Base-by-base conservation (phyloP, 2,888 invertebrate species). In the Stratiomys singularior region DNA sequence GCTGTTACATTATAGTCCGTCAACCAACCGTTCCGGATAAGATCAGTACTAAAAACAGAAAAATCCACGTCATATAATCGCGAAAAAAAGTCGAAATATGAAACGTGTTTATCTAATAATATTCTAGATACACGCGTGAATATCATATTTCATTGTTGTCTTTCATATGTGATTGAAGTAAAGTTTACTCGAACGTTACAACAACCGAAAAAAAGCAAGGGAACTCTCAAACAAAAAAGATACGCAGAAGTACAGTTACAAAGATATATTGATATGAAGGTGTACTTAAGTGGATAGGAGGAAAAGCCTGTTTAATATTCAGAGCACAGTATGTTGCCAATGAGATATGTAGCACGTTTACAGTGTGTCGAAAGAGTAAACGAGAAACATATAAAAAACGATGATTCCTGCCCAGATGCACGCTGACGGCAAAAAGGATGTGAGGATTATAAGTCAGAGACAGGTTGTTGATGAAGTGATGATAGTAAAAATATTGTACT, bases 321-420 rank as follows among this genome's bases (percentile, higher is more conserved):
- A 44, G 69, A 25, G 74, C 58, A 74, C 74, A 74, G 37, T 25
- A 74, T 74, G 74, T 74, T 74, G 60, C 74, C 74, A 74, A 74
- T 74, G 74, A 60, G 74, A 74, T 37, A 74, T 74, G 58, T 23
- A 15, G 13, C 44, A 60, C 60, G 27, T 74, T 74, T 60, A 60
- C 25, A 58, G 37, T 44, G 60, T 37, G 37, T 5, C 13, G 18
- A 18, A 15, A 4, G 52, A 52, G 52, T 52, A 52, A 37, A 52
- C 52, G 7, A 52, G 18, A 15, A 52, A 52, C 52, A 1, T 52
- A 5, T 4, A 37, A 37, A 37, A 37, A 37, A 37, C 37, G 37
- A n/a, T n/a, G n/a, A 37, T 37, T 37, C 9, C 9, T 37, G 37
- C 37, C 37, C 9, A 37, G 37, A 37, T 37, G 37, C 37, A 9